Evolutionary conservation across 2,113 vertebrate genomes (phyloP).

Genomic region (Marcusenius ussheri): DNA sequence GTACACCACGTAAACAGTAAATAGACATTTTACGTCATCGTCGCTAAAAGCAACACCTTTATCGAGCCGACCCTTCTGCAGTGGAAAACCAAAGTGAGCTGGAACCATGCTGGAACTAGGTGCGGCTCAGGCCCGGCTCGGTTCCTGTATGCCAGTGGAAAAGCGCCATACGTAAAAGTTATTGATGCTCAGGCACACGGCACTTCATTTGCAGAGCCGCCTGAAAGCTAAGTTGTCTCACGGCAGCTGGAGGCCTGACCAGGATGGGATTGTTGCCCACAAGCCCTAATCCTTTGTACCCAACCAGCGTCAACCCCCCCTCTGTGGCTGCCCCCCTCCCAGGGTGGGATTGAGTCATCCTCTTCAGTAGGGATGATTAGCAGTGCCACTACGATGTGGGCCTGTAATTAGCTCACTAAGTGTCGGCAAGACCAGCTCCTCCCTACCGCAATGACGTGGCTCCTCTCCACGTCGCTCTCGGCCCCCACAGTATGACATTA

Average conservation of each 20-base stretch:
- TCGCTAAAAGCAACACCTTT: no score
- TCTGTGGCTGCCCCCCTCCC: neutral
- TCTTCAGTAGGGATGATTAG: neutral
- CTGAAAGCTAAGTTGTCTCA: neutral
- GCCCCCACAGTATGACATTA: neutral
- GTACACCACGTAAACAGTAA: no score
- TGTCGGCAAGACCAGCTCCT: neutral
- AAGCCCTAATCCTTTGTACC: neutral
- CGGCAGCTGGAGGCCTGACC: neutral
- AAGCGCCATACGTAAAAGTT: neutral
- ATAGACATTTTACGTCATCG: no score
- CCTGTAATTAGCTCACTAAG: neutral
- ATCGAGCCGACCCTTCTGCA: no score
- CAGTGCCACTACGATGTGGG: neutral
- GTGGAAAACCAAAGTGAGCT: no score
- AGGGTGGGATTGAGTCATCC: neutral
- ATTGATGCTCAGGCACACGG: neutral
- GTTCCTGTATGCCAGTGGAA: no score
- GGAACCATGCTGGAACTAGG: no score
- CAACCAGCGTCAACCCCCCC: neutral
- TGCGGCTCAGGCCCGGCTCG: no score
- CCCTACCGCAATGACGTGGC: neutral
- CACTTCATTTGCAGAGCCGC: neutral
- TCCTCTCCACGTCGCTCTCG: neutral
- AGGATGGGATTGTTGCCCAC: neutral